A percentile compares a stretch with the other conserved stretches of the same genome.
These are phyloP conservation scores for Nothoprocta perdicaria DNA, from an alignment of 2,113 vertebrate genomes.

Conservation along the genomic window DNA sequence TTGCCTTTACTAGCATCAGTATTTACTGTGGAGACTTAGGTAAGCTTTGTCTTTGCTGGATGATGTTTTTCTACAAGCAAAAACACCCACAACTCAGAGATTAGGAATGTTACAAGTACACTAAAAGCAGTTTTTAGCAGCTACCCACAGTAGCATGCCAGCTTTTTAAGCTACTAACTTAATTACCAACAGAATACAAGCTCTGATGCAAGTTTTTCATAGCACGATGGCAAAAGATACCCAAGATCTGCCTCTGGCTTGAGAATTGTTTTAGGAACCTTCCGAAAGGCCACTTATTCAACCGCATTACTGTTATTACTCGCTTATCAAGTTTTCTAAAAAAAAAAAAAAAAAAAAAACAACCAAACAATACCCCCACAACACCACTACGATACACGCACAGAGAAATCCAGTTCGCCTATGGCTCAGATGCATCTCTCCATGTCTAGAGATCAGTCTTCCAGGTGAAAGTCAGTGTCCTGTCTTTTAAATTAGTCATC, in stretches of 20 bases:
- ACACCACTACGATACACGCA: background rate
- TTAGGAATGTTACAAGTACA: background rate
- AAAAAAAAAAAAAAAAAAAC: background rate
- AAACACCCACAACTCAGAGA: background rate
- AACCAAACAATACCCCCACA: rapidly evolving
- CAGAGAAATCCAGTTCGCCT: background rate
- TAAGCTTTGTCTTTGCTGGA: background rate
- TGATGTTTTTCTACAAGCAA: background rate
- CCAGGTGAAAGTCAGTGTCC: background rate
- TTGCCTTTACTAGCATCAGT: background rate
- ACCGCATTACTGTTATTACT: background rate
- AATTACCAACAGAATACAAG: background rate
- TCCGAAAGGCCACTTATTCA: background rate
- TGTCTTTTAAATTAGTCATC: background rate
- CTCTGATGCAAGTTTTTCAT: background rate
- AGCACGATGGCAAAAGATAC: background rate
- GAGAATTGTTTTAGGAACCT: rapidly evolving
- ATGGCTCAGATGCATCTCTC: background rate
- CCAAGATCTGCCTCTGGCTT: background rate
- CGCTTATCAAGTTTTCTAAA: background rate
- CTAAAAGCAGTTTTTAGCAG: background rate
- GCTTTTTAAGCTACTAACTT: background rate
- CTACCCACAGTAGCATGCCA: background rate
- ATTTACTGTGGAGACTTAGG: background rate
- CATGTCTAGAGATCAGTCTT: background rate